Base-by-base conservation (phyloP, 2,888 invertebrate genomes). In the Sinopyrophorus schimmeli region DNA sequence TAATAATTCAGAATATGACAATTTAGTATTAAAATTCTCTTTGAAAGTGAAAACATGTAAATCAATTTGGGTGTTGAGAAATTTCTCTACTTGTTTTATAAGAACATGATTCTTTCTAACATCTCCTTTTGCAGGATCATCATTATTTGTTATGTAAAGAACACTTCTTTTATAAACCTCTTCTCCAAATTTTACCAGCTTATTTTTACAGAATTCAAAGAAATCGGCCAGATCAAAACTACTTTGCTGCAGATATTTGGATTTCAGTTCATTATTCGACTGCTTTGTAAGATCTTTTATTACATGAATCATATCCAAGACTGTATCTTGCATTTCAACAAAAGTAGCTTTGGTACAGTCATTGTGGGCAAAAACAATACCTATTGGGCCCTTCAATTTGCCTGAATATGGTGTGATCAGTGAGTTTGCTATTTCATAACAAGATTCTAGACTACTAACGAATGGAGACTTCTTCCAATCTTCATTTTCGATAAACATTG, bases 201-300 rank as follows among this genome's bases (percentile, higher is more conserved):
- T 48, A 12, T 48, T 48, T 46, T 46, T 53, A 24, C 49, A 53
- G 2, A 53, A 41, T 15, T 49, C 28, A 16, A 53, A 49, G 9
- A 53, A 53, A 23, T 49, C 48, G 1, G 26, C 53, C 16, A 53
- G 32, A 41, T 53, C 53, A 17, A 49, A 49, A 41, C 37, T 17
- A n/a, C 26, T 31, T 12, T 24, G 20, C 18, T 49, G 53, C 20
- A 46, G 17, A 20, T 44, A 53, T 6, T 39, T 31, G 2, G 21
- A 5, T 17, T 48, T 12, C 23, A 53, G 32, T 5, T 44, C 38
- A 6, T 14, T 18, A 34, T 26, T 35, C 5, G 26, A 11, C 4
- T 32, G 16, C 5, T 30, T 27, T 21, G 28, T 34, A 5, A 44
- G 23, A 21, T 34, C 14, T 16, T 41, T 44, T 20, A 53, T 21